These are phyloP conservation scores for Drosophila chauvacae DNA, from an alignment of 1,140 invertebrate genomes.

Conservation along the genomic window DNA sequence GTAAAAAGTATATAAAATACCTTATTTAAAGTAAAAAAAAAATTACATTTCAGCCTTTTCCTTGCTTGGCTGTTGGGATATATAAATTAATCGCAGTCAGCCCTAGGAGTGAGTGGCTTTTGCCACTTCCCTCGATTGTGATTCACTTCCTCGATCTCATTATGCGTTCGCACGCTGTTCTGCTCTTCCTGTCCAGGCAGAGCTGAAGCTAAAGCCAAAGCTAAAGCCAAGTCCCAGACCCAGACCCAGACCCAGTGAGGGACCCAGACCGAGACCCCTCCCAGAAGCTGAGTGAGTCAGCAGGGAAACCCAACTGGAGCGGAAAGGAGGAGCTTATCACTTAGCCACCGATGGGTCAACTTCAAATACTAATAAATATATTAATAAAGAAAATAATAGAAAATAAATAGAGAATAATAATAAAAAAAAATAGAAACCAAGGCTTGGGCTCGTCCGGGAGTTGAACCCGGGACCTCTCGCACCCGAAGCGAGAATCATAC, in stretches of 20 bases:
- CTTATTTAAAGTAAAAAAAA: neutral
- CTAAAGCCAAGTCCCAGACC: neutral
- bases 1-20: no score
- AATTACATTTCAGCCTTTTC: neutral
- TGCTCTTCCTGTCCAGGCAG: slow-evolving; percentile 25
- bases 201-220: neutral
- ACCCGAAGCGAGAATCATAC: slow-evolving; percentile 88
- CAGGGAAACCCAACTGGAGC: neutral
- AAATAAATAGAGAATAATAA: neutral
- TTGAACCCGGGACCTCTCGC: slow-evolving; percentile 93
- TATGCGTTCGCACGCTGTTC: slow-evolving; percentile 50
- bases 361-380: neutral
- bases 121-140: slow-evolving; percentile 21
- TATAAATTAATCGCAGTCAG: slow-evolving; percentile 4
- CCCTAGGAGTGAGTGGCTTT: slow-evolving; percentile 11
- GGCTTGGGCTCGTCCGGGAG: slow-evolving; percentile 90
- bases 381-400: neutral
- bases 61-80: neutral
- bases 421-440: neutral
- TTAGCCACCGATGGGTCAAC: neutral
- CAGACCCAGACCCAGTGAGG: neutral
- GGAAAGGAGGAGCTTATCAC: neutral
- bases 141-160: slow-evolving; percentile 44
- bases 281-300: neutral
- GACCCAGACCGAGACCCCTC: neutral